Percentiles rank a stretch among this genome's conserved stretches.
These are phyloP conservation scores for Philonicus albiceps DNA, from an alignment of 2,888 invertebrate genomes.

Conservation along the genomic window DNA sequence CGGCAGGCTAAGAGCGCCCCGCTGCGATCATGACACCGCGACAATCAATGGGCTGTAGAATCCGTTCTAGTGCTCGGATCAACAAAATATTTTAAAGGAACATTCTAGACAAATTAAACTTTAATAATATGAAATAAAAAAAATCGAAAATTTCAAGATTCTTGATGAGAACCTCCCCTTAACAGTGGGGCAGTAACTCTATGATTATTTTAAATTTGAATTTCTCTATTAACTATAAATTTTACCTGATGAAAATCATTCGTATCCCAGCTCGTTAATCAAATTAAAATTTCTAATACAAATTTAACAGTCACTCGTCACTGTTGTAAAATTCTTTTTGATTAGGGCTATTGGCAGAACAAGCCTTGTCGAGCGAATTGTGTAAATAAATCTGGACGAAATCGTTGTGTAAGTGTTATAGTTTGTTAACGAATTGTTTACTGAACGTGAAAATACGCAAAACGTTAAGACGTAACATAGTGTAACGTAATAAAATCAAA, in stretches of 20 bases:
- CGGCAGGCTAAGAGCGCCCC: no score
- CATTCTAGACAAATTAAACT: no score
- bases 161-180: no score
- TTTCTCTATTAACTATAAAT: not conserved
- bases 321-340: not conserved
- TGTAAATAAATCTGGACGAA: slow-evolving; percentile 29
- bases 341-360: not conserved
- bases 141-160: no score
- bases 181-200: no score
- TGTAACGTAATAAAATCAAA: not conserved
- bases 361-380: not conserved
- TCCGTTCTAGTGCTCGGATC: no score
- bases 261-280: not conserved
- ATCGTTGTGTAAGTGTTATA: slow-evolving; percentile 21
- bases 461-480: not conserved
- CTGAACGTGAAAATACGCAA: not conserved
- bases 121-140: no score
- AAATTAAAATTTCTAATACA: not conserved
- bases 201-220: no score
- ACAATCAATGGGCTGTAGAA: no score
- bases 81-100: no score
- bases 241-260: not conserved
- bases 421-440: slow-evolving; percentile 16
- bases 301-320: not conserved
- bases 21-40: no score